phyloP scores from a whole-genome alignment of 2,113 vertebrate species.

The Anguilla rostrata region DNA sequence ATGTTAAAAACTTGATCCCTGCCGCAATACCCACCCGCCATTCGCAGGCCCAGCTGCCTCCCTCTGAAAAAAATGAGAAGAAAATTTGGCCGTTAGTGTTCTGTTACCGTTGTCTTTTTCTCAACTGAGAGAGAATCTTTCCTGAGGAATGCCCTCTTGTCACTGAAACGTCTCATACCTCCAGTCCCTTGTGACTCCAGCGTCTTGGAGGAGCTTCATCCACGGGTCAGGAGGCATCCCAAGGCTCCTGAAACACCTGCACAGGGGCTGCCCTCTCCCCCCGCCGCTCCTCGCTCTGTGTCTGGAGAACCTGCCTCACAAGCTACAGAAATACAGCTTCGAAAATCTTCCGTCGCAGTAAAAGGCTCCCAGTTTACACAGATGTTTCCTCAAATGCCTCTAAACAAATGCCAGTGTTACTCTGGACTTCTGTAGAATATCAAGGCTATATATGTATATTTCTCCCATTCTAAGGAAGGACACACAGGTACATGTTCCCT shows the following conservation, averaged over 20 bases:
- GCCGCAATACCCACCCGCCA: background rate
- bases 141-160: background rate
- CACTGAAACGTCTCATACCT: background rate
- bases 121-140: background rate
- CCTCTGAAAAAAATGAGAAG: background rate
- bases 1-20: conserved; percentile 8
- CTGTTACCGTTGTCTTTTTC: background rate
- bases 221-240: background rate
- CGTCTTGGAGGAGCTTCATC: conserved; percentile 22
- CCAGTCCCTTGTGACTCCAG: background rate
- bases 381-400: background rate
- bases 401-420: background rate
- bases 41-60: background rate
- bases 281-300: conserved; percentile 16
- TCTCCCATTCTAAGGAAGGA: background rate
- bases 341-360: conserved; percentile 14
- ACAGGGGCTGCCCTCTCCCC: conserved; percentile 34
- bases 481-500: background rate
- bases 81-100: background rate
- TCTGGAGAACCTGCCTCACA: conserved; percentile 12
- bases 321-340: background rate
- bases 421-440: too few species aligned
- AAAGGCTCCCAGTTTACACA: background rate
- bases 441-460: background rate
- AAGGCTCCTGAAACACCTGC: background rate